Conservation (phyloP, 2,797 vertebrate genomes). For the Sebastes dallii region DNA sequence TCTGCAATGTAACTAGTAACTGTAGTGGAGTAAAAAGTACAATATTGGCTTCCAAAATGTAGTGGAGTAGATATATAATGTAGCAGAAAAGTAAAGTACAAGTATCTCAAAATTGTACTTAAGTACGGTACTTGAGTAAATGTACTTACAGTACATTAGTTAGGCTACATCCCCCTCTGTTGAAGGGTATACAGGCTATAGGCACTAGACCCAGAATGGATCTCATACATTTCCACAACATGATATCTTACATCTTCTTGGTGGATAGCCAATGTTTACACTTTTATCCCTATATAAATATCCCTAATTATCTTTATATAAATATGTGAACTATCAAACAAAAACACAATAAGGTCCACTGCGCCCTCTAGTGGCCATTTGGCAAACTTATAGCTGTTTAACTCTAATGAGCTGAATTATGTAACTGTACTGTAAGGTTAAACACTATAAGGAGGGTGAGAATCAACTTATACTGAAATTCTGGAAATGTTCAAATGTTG, state of each 20-base stretch:
- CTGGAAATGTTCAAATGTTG: neutral
- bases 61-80: fast-evolving
- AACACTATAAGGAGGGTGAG: neutral
- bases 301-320: neutral
- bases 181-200: no score
- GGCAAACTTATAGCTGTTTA: neutral
- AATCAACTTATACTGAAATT: neutral
- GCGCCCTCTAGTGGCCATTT: neutral
- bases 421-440: neutral
- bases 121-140: no score
- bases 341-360: neutral
- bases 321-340: neutral
- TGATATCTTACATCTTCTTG: neutral
- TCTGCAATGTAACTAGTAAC: no score
- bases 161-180: no score
- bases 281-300: neutral
- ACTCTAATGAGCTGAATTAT: neutral
- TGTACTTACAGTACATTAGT: no score
- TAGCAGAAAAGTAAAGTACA: no score
- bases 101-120: no score
- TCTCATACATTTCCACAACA: neutral
- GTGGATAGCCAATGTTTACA: neutral
- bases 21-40: no score
- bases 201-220: neutral
- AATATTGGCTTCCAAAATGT: no score